Evolutionary conservation across 2,797 vertebrate species (phyloP), one percentile per base, ranked within the genome.

Genomic region (Ceyx erithaca): DNA sequence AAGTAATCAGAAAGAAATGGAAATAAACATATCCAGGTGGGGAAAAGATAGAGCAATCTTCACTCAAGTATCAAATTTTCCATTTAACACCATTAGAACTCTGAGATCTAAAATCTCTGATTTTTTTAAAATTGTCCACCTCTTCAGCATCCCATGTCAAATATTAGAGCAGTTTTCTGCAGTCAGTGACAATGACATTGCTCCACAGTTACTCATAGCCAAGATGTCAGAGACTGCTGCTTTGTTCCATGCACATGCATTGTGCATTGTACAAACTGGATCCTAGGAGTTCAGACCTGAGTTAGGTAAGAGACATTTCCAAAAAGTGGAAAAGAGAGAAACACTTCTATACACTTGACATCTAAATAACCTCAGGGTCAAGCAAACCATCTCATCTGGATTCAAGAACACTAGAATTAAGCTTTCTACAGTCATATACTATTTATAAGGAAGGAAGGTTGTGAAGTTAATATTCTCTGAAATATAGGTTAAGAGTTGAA

Each of bases 211-310:
- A 22, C 48, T 26, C 57, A 46, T 35, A 66, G 64, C 21, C 66
- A 30, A 41, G 40, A 19, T 8, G 41, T 4, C 87, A 25, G 16
- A 54, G 26, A 26, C 10, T 2, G 71, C 52, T 52, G 45, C 54
- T 71, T 22, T 52, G 30, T 20, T 12, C 61, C 64, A 5, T 2
- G 3, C 0, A 0, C 9, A 26, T 3, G 1, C 25, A 14, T 21
- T 0, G 4, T 18, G 54, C 15, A 1, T 76, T 26, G 37, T 21
- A 28, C 31, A 64, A 35, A 4, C 72, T 3, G n/a, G 6, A 46
- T 51, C 37, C 76, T n/a, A 37, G 13, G 0, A 6, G 30, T n/a
- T 54, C 82, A 62, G 28, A 37, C 3, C 25, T 0, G 1, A 55
- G 37, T 1, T 46, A 43, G 52, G 22, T 4, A 26, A 80, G 68